Conservation (phyloP, 2,797 vertebrate genomes). For the Ambastaia sidthimunki region DNA sequence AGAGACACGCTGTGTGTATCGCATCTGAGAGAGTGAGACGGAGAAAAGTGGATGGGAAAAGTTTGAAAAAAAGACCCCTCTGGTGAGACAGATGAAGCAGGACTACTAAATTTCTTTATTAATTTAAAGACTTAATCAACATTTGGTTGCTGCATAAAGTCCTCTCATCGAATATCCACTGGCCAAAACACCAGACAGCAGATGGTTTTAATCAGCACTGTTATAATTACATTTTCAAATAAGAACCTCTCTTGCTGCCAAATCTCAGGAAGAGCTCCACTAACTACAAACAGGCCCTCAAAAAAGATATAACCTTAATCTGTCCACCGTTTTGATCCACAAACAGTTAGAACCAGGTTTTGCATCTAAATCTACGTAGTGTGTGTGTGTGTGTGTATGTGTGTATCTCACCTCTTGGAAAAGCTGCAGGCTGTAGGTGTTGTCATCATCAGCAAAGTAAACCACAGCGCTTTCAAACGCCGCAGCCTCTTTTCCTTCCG, state of each 20-base stretch:
- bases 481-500: conserved; percentile 61
- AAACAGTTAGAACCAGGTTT: too few relatives aligned
- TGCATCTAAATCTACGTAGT: too few relatives aligned
- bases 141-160: background rate
- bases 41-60: background rate
- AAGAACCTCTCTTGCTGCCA: background rate
- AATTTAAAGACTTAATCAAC: background rate
- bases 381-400: too few relatives aligned
- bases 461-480: conserved; percentile 82
- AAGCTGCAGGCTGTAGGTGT: conserved; percentile 95
- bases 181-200: background rate
- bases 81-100: too few relatives aligned
- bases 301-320: background rate
- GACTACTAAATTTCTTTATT: too few relatives aligned
- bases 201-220: too few relatives aligned
- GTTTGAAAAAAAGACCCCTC: too few relatives aligned
- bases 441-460: conserved; percentile 97
- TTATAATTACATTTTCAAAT: background rate
- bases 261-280: background rate
- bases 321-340: too few relatives aligned
- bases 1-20: conserved; percentile 84
- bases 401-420: conserved; percentile 89
- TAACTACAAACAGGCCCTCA: background rate
- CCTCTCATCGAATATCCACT: background rate
- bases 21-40: conserved; percentile 78